phyloP scores from a whole-genome alignment of 2,797 vertebrate species.

The Streptopelia turtur region DNA sequence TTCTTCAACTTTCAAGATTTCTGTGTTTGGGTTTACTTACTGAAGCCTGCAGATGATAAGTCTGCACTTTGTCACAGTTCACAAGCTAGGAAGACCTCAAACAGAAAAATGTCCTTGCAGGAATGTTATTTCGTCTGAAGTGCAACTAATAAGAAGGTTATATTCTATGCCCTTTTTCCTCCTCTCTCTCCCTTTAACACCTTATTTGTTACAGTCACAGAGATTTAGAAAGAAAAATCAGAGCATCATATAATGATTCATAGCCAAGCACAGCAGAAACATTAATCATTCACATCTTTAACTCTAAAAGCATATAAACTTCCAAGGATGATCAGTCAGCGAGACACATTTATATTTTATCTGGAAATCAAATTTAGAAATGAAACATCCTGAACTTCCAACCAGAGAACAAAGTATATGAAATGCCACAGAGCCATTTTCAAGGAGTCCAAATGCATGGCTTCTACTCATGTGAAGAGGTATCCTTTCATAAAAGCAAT shows the following conservation, averaged over 20 bases:
- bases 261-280: neutral
- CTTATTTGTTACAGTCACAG: conserved; percentile 8
- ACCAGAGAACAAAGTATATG: neutral
- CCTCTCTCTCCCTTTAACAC: neutral
- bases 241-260: conserved; percentile 18
- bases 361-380: conserved; percentile 20
- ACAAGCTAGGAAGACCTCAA: neutral
- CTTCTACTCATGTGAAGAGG: neutral
- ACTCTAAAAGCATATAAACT: conserved; percentile 28
- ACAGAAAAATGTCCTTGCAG: neutral
- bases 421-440: neutral
- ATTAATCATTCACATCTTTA: conserved; percentile 59
- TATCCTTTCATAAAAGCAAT: neutral
- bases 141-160: neutral
- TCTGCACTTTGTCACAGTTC: neutral
- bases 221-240: conserved; percentile 1
- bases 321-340: conserved; percentile 41
- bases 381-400: conserved; percentile 25
- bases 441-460: neutral
- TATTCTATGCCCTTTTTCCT: neutral
- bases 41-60: neutral
- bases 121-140: conserved; percentile 4
- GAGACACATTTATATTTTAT: neutral
- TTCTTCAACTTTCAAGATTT: neutral
- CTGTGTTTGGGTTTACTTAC: neutral